These are phyloP conservation scores for Chymomyza amoena DNA, from an alignment of 2,888 invertebrate genomes.

Conservation along the genomic window DNA sequence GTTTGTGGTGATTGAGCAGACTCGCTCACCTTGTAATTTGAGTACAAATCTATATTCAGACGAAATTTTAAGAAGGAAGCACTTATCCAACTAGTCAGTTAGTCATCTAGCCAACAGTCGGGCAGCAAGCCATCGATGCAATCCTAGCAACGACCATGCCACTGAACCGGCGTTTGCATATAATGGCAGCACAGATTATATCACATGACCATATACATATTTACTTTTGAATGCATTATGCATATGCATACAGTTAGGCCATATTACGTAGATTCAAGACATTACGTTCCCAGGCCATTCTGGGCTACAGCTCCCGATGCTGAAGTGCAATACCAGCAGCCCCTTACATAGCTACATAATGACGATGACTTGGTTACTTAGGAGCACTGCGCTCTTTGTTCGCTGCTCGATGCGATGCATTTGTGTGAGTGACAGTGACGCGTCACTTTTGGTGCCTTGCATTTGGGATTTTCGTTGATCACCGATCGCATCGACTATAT, in stretches of 20 bases:
- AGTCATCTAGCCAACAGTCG: constrained; percentile 36
- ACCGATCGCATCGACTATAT: constrained; percentile 8
- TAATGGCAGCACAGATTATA: constrained; percentile 55
- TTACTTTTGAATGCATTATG: constrained; percentile 23
- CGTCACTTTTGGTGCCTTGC: constrained; percentile 69
- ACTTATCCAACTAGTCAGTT: constrained; percentile 68
- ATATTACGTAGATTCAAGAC: not conserved
- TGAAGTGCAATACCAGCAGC: not conserved
- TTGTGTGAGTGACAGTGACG: constrained; percentile 76
- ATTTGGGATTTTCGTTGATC: constrained; percentile 20
- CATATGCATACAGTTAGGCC: constrained; percentile 7
- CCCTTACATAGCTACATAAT: constrained; percentile 40
- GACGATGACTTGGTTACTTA: constrained; percentile 59
- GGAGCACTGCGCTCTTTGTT: constrained; percentile 32
- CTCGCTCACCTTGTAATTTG: constrained; percentile 77
- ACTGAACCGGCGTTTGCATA: constrained; percentile 17
- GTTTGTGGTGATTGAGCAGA: not conserved
- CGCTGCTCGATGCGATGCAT: constrained; percentile 5
- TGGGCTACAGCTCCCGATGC: not conserved
- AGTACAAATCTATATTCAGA: constrained; percentile 60
- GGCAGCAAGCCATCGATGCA: constrained; percentile 22
- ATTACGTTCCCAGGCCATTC: constrained; percentile 59
- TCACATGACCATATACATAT: constrained; percentile 35
- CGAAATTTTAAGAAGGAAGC: constrained; percentile 64
- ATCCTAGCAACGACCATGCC: constrained; percentile 23